A percentile compares a stretch with the other conserved stretches of the same genome.
Evolutionary conservation across 2,888 invertebrate species (phyloP).

Genomic region (Prosopocoilus inquinatus): DNA sequence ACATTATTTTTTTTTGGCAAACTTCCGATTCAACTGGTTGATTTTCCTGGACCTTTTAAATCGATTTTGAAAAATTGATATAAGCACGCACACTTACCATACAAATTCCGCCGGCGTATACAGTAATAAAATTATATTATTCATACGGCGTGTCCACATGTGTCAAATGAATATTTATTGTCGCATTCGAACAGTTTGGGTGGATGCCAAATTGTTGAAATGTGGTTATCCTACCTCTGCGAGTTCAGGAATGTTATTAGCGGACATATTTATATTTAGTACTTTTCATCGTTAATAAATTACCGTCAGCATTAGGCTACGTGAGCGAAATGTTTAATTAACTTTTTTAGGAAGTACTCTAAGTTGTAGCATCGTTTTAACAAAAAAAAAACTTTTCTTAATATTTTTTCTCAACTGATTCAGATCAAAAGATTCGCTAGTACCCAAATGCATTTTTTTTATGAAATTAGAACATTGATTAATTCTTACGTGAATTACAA

Average conservation of each 20-base stretch:
- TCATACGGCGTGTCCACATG: constrained; percentile 32
- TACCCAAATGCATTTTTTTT: too few species aligned
- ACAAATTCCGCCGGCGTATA: constrained; percentile 17
- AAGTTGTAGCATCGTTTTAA: too few species aligned
- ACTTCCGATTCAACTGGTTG: too few species aligned
- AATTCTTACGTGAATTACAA: too few species aligned
- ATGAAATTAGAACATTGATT: too few species aligned
- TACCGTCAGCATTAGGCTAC: not conserved
- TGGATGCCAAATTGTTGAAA: constrained; percentile 36
- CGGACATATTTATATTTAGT: not conserved
- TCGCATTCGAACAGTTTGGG: constrained; percentile 37
- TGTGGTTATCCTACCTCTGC: constrained; percentile 31
- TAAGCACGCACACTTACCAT: constrained; percentile 4
- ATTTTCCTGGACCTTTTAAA: too few species aligned
- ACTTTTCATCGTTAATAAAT: constrained; percentile 1
- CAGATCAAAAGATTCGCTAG: too few species aligned
- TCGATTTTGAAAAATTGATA: not conserved
- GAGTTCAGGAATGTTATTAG: constrained; percentile 8
- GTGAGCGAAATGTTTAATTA: not conserved
- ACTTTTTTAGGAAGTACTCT: not conserved
- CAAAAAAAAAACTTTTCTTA: too few species aligned
- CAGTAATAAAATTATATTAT: constrained; percentile 36
- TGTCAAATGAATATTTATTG: constrained; percentile 39
- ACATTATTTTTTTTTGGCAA: too few species aligned
- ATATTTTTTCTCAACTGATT: too few species aligned